These are phyloP conservation scores for Tadarida brasiliensis DNA, from an alignment of 2,797 vertebrate genomes.

Conservation along the genomic window DNA sequence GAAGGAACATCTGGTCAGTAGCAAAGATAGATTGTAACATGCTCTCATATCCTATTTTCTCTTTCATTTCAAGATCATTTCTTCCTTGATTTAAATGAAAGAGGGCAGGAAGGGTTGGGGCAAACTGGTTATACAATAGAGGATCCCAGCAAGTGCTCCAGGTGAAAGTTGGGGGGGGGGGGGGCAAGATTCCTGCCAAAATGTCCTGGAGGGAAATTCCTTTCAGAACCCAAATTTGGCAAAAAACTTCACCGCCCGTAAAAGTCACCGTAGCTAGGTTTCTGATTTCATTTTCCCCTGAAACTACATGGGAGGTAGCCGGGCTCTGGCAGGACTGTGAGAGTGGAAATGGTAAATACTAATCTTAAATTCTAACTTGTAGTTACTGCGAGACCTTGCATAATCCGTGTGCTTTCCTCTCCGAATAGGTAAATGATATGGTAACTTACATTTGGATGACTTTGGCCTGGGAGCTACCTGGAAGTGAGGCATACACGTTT, in stretches of 20 bases:
- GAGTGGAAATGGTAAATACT: background rate
- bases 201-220: conserved; percentile 65
- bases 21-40: background rate
- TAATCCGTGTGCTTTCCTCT: background rate
- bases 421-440: background rate
- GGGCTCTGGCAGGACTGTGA: background rate
- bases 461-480: background rate
- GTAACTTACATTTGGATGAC: background rate
- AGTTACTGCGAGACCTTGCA: background rate
- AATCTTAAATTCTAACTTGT: conserved; percentile 30
- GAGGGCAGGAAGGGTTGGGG: background rate
- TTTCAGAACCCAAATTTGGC: conserved; percentile 71
- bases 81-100: background rate
- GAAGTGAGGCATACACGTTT: background rate
- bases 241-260: conserved; percentile 61
- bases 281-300: conserved; percentile 70
- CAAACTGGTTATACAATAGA: conserved; percentile 23
- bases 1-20: background rate
- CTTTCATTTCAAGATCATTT: background rate
- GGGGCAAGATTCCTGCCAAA: conserved; percentile 49
- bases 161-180: too few species aligned
- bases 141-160: conserved; percentile 15
- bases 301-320: conserved; percentile 28
- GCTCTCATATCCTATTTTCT: background rate
- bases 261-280: conserved; percentile 48